phyloP scores from a whole-genome alignment of 2,113 vertebrate genomes.

The Silurus glanis region DNA sequence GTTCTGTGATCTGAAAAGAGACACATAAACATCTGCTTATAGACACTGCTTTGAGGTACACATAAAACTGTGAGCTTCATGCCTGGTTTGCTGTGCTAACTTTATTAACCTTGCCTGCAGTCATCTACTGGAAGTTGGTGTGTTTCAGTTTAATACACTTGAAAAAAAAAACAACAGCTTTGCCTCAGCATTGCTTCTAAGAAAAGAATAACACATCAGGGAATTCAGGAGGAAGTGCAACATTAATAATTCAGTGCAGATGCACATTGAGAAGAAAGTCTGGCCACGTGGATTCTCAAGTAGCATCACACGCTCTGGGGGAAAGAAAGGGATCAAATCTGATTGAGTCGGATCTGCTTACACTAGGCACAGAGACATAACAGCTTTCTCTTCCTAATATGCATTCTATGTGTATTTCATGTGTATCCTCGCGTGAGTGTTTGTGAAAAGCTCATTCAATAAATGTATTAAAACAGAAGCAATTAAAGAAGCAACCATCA shows the following conservation, averaged over 20 bases:
- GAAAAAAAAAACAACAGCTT: not conserved
- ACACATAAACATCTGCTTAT: not conserved
- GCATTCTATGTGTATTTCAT: not conserved
- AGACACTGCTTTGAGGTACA: slow-evolving; percentile 5
- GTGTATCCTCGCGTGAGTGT: not conserved
- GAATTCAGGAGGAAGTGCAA: slow-evolving; percentile 49
- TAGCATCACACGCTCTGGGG: slow-evolving; percentile 47
- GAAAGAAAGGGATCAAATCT: slow-evolving; percentile 57
- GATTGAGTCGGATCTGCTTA: slow-evolving; percentile 53
- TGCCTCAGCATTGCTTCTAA: slow-evolving; percentile 14
- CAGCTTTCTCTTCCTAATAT: slow-evolving; percentile 14
- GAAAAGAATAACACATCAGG: not conserved
- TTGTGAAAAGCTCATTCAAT: slow-evolving; percentile 1
- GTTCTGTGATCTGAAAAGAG: slow-evolving; percentile 46
- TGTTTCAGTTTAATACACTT: not conserved
- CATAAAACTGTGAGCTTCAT: not conserved
- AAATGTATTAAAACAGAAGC: not conserved
- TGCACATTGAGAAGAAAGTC: slow-evolving; percentile 47
- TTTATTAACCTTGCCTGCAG: not conserved
- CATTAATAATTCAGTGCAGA: slow-evolving; percentile 53
- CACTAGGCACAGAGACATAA: slow-evolving; percentile 27
- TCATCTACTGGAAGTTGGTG: not conserved
- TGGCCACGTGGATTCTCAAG: slow-evolving; percentile 49
- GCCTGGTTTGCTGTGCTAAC: not conserved
- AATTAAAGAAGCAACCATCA: not conserved